Base-by-base conservation (phyloP, 1,140 invertebrate species). In the Ceratosolen fusciceps region DNA sequence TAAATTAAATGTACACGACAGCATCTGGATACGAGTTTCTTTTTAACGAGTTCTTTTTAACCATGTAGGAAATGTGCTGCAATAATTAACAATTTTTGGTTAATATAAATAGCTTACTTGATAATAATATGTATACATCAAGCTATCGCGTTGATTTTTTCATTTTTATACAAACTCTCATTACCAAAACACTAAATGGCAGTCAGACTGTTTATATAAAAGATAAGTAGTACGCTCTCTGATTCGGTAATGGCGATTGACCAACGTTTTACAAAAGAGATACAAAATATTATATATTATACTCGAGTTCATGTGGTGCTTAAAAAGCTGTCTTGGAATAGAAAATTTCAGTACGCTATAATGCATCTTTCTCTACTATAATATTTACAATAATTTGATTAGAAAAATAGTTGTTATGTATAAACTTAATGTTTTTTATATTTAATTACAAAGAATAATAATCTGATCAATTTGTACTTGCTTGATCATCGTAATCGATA, bases 351-450 rank as follows among this genome's bases (percentile, higher is more conserved):
- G 34, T 67, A 21, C 29, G 12, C 47, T 14, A n/a, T n/a, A 43
- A 43, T 29, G 21, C 29, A 54, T 62, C 14, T 79, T 73, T 21
- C 39, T 12, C 52, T 80, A n/a, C n/a, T n/a, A n/a, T n/a, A n/a
- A n/a, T n/a, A 80, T 80, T 80, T 80, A 80, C 79, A 80, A 76
- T 21, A 49, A 43, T 10, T 73, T 68, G 39, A 43, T 54, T 80
- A 80, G 65, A 80, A 80, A 80, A 80, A 80, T 80, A 80, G 65
- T 52, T 47, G n/a, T 71, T n/a, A n/a, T n/a, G n/a, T n/a, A n/a
- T n/a, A n/a, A n/a, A n/a, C n/a, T n/a, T 71, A 70, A 72, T 54
- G 72, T 62, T n/a, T n/a, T n/a, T n/a, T 52, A 70, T 2, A 52
- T 60, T 34, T 72, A 37, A 8, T 71, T 71, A 43, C 72, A 62